Evolutionary conservation across 2,888 invertebrate genomes (phyloP), one percentile per base, ranked within the genome.

Genomic region (Pheosia gnoma): DNA sequence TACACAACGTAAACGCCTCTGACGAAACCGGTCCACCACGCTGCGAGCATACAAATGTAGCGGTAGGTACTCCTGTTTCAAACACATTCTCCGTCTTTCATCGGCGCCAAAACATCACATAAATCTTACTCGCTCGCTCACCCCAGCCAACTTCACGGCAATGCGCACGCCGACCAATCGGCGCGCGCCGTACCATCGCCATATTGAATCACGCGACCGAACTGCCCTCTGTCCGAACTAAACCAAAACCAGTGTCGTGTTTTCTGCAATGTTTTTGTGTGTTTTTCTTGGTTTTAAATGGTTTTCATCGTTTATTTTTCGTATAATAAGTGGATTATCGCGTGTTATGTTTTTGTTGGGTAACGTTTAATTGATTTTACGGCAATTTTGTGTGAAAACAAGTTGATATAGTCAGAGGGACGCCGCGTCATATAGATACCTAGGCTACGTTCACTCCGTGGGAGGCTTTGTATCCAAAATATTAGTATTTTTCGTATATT

Each of bases 1-100:
- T 41, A 5, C 84, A 82, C 87, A 80, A 63, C 79, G 87, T 88
- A 85, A 90, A 91, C 91, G 93, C 93, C 93, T 91, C 90, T 89
- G 89, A 87, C 84, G 71, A 89, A 91, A 93, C 93, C 92, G 90
- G 93, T 93, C 86, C 77, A 75, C 74, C 78, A 83, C 85, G 83
- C 86, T 79, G 84, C 81, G 83, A 80, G 90, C 90, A 92, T 90
- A 92, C 93, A 91, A 93, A 92, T 88, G 87, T 85, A 86, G 82
- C 25, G 25, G 25, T 86, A 84, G 84, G 87, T 85, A 86, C 82
- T 85, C 84, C 84, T 87, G 85, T 84, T 82, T 25, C 84, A 85
- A 81, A 90, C 87, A 87, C 87, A 89, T 91, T 86, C 85, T 90
- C 88, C 85, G 85, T 93, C 93, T 89, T 90, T 90, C 90, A 89